phyloP scores from a whole-genome alignment of 2,797 vertebrate genomes.

The Acanthurus lineatus region DNA sequence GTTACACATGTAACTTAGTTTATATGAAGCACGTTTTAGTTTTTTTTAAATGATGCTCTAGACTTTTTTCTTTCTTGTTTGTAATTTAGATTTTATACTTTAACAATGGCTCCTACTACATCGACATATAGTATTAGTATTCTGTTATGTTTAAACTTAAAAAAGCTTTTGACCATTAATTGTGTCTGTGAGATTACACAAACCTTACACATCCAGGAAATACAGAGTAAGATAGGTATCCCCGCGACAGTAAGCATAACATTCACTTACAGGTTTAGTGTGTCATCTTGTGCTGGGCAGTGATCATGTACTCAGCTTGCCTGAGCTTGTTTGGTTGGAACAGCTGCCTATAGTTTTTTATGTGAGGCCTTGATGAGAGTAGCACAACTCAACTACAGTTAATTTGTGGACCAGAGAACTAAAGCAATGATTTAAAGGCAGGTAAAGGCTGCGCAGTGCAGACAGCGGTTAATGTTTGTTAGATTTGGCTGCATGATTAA shows the following conservation, averaged over 20 bases:
- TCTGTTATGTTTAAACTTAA: background rate
- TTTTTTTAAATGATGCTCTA: too few relatives aligned
- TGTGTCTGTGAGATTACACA: too few relatives aligned
- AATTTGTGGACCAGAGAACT: background rate
- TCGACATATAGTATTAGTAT: background rate
- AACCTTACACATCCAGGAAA: background rate
- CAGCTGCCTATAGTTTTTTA: background rate
- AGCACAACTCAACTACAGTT: background rate
- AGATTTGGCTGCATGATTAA: background rate
- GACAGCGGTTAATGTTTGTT: background rate
- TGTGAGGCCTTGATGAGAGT: background rate
- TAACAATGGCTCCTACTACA: background rate
- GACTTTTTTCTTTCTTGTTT: too few relatives aligned
- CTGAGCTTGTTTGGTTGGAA: conserved; percentile 7
- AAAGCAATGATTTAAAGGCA: conserved; percentile 1
- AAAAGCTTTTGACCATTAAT: background rate
- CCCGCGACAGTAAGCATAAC: background rate
- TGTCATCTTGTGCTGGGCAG: conserved; percentile 1
- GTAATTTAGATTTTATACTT: too few relatives aligned
- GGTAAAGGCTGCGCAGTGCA: background rate
- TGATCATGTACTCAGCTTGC: background rate
- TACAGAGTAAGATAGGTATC: background rate
- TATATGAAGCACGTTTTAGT: too few relatives aligned
- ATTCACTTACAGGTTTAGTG: background rate
- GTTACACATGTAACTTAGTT: too few relatives aligned